These are phyloP conservation scores for Ellobius talpinus DNA, from an alignment of 2,113 vertebrate species.

Conservation along the genomic window DNA sequence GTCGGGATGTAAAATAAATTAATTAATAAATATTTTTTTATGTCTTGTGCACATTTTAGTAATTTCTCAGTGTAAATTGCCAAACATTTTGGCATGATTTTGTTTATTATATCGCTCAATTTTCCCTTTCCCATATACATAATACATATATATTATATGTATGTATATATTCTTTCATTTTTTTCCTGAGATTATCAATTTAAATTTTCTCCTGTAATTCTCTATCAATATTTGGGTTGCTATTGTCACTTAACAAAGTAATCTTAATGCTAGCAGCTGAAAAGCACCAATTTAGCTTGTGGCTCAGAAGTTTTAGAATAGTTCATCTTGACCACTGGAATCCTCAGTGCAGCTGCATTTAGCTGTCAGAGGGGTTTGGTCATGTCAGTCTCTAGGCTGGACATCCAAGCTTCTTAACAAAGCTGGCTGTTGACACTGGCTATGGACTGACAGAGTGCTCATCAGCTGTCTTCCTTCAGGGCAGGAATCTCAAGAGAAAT, in stretches of 20 bases:
- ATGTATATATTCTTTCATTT: background rate
- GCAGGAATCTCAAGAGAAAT: background rate
- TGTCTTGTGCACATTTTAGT: background rate
- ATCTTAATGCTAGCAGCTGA: background rate
- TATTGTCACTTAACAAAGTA: background rate
- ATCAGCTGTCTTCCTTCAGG: background rate
- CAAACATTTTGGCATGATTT: background rate
- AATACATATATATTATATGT: background rate
- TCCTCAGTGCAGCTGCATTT: background rate
- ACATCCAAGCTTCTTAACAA: background rate
- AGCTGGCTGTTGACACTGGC: background rate
- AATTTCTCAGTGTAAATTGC: background rate
- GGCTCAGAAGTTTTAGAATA: background rate
- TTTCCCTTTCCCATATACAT: background rate
- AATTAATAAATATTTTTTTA: background rate
- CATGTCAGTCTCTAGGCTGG: background rate
- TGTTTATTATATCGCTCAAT: background rate
- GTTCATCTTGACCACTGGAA: background rate
- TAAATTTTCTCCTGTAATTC: background rate
- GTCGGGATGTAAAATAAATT: background rate
- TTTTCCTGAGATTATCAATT: background rate
- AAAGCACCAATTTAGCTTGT: constrained; percentile 1
- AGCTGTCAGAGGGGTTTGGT: background rate
- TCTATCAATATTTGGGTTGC: background rate
- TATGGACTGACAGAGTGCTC: background rate